phyloP scores from a whole-genome alignment of 2,888 invertebrate species.

The Antheraea assamensis region DNA sequence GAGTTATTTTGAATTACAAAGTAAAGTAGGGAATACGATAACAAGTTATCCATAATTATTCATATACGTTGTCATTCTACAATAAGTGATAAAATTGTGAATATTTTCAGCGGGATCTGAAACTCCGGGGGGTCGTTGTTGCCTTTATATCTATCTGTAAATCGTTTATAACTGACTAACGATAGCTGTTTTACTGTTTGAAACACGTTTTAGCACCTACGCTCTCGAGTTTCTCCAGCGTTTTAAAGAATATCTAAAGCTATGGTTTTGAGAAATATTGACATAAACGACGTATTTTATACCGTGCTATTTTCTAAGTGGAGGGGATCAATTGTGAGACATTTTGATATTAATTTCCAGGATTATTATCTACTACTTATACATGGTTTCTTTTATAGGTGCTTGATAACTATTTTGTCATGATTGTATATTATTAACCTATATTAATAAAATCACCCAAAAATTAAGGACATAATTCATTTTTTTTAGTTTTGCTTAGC shows the following conservation, averaged over 20 bases:
- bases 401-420: too few relatives aligned
- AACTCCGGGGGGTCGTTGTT: slow-evolving; percentile 38
- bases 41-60: not conserved
- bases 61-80: slow-evolving; percentile 25
- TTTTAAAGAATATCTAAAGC: slow-evolving; percentile 1
- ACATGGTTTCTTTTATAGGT: not conserved
- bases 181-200: slow-evolving; percentile 39
- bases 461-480: too few relatives aligned
- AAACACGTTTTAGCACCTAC: slow-evolving; percentile 34
- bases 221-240: not conserved
- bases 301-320: not conserved
- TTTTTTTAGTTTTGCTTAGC: too few relatives aligned
- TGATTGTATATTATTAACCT: too few relatives aligned
- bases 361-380: not conserved
- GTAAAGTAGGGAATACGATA: not conserved
- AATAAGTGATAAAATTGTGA: slow-evolving; percentile 42
- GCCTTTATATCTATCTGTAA: slow-evolving; percentile 52
- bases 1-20: not conserved
- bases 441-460: too few relatives aligned
- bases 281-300: not conserved
- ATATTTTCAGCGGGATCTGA: slow-evolving; percentile 40
- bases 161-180: slow-evolving; percentile 48
- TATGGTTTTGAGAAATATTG: not conserved
- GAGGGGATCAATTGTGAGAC: not conserved
- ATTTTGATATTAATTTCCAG: not conserved